Evolutionary conservation across 2,888 invertebrate species (phyloP).

Genomic region (Leptopilina drosophilae): DNA sequence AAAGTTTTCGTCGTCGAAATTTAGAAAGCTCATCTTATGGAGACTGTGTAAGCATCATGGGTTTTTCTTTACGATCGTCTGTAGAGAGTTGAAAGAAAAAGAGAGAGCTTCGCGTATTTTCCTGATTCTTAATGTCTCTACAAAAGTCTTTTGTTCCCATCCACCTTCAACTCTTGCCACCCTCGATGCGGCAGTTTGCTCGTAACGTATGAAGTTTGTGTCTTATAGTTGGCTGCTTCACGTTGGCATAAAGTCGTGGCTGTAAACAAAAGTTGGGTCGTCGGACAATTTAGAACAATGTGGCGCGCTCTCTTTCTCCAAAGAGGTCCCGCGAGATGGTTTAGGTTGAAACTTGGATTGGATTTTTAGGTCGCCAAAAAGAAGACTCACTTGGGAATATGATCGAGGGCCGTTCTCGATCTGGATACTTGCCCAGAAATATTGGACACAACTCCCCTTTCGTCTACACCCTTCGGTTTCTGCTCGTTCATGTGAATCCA

Average conservation of each 20-base stretch:
- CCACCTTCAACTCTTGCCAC: constrained; percentile 44
- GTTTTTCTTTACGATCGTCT: constrained; percentile 44
- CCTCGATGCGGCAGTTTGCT: constrained; percentile 60
- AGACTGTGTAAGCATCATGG: constrained; percentile 26
- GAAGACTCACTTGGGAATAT: constrained; percentile 48
- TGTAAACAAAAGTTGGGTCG: constrained; percentile 36
- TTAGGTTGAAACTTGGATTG: constrained; percentile 59
- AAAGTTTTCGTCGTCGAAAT: constrained; percentile 33
- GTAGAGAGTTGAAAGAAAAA: constrained; percentile 42
- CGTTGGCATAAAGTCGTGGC: constrained; percentile 60
- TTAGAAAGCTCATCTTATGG: constrained; percentile 25
- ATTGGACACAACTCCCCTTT: too few relatives aligned
- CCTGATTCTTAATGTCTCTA: constrained; percentile 63
- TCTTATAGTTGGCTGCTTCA: constrained; percentile 61
- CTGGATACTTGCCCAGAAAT: constrained; percentile 53
- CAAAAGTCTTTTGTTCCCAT: constrained; percentile 65
- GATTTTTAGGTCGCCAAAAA: constrained; percentile 58
- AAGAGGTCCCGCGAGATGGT: constrained; percentile 53
- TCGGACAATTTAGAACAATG: constrained; percentile 55
- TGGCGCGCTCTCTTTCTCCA: constrained; percentile 42
- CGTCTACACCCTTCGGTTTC: not conserved
- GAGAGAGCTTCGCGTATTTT: constrained; percentile 61
- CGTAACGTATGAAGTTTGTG: constrained; percentile 63
- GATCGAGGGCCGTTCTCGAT: constrained; percentile 47
- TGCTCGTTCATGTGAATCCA: constrained; percentile 32